Conservation (phyloP, 2,113 vertebrate species). For the Macquaria australasica region DNA sequence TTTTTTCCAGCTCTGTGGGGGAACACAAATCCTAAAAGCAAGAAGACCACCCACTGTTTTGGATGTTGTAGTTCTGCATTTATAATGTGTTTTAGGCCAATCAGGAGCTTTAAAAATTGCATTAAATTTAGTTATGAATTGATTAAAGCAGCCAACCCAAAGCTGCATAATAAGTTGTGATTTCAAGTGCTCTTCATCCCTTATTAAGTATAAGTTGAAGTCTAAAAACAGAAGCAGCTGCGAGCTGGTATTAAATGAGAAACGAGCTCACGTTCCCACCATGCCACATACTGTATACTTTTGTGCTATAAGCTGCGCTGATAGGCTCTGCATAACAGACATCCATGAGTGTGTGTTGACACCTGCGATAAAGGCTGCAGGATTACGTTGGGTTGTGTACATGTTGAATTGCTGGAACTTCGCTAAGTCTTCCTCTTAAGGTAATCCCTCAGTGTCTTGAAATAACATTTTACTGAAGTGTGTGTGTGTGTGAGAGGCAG, state of each 20-base stretch:
- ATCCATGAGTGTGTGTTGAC: conserved; percentile 21
- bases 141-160: background rate
- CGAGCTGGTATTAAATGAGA: background rate
- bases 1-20: background rate
- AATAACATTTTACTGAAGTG: conserved; percentile 70
- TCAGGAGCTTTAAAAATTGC: background rate
- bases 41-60: background rate
- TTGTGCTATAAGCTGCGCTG: conserved; percentile 3
- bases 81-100: background rate
- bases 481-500: background rate
- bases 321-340: background rate
- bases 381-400: conserved; percentile 70
- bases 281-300: background rate
- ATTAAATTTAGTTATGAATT: background rate
- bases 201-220: background rate
- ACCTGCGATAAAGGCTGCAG: conserved; percentile 42
- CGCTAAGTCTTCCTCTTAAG: conserved; percentile 67
- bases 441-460: conserved; percentile 73
- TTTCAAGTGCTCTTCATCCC: background rate
- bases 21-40: background rate
- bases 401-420: conserved; percentile 65
- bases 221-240: background rate
- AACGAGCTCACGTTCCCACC: background rate
- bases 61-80: background rate
- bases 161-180: background rate